Percentiles rank a stretch among this genome's conserved stretches.
These are phyloP conservation scores for Anoura caudifer DNA, from an alignment of 2,113 vertebrate species.

Conservation along the genomic window DNA sequence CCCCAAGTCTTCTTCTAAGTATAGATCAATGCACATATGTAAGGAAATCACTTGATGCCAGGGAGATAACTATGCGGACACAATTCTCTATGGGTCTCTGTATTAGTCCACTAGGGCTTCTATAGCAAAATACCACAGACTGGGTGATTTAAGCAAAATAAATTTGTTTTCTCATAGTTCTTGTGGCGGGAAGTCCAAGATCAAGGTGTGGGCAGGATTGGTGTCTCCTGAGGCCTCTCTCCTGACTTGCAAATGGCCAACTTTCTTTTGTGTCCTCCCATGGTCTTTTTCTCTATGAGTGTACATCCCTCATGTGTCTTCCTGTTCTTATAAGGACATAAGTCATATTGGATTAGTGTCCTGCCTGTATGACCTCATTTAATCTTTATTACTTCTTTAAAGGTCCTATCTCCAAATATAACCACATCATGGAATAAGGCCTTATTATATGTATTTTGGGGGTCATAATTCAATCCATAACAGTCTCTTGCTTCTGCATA, in stretches of 20 bases:
- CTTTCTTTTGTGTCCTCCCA: background rate
- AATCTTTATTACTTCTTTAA: background rate
- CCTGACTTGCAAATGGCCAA: background rate
- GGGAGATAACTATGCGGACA: background rate
- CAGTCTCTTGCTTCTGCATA: background rate
- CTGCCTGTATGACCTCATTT: background rate
- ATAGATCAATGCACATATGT: background rate
- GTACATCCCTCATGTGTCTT: background rate
- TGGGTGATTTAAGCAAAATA: background rate
- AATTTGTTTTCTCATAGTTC: slow-evolving; percentile 2
- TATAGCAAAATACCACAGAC: background rate
- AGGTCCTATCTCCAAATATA: background rate
- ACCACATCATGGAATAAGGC: background rate
- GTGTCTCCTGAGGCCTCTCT: background rate
- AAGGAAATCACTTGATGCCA: background rate
- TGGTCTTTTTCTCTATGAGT: background rate
- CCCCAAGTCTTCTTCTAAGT: background rate
- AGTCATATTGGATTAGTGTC: background rate
- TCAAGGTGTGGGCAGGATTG: background rate
- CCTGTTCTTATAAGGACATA: background rate
- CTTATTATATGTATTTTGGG: background rate
- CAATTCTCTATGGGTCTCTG: background rate
- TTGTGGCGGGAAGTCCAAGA: background rate
- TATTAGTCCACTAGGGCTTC: background rate
- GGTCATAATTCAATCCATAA: background rate